Conservation (phyloP, 2,797 vertebrate genomes). For the Pseudochirops corinnae region DNA sequence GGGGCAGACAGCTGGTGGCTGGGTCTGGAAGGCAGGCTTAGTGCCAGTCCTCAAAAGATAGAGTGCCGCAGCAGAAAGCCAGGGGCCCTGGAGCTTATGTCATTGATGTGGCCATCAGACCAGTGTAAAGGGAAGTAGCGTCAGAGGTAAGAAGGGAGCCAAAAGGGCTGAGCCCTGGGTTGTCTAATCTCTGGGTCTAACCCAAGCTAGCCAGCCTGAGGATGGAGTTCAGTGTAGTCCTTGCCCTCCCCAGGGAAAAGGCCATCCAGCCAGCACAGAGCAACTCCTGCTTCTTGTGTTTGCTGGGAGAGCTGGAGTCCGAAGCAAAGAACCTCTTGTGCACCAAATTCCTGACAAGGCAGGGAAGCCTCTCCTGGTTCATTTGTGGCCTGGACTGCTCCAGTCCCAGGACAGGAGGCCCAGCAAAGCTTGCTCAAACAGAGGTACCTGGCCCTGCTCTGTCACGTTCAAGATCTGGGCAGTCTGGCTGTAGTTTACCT, state of each 20-base stretch:
- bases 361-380: neutral
- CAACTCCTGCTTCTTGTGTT: neutral
- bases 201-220: neutral
- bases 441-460: too few species aligned
- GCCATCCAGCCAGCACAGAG: fast-evolving
- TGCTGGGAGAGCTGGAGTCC: neutral
- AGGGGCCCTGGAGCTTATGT: neutral
- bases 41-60: neutral
- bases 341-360: too few species aligned
- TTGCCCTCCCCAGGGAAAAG: neutral
- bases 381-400: too few species aligned
- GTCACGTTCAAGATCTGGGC: neutral
- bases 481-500: neutral
- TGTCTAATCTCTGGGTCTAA: neutral
- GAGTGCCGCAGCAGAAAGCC: fast-evolving
- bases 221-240: neutral
- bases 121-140: neutral
- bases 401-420: neutral
- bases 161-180: neutral
- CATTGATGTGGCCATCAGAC: neutral
- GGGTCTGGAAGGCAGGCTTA: neutral
- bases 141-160: neutral
- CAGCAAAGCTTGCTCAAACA: neutral
- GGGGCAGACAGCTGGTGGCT: neutral
- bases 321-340: too few species aligned